Evolutionary conservation across 2,797 vertebrate genomes (phyloP).

Genomic region (Mus minutoides): DNA sequence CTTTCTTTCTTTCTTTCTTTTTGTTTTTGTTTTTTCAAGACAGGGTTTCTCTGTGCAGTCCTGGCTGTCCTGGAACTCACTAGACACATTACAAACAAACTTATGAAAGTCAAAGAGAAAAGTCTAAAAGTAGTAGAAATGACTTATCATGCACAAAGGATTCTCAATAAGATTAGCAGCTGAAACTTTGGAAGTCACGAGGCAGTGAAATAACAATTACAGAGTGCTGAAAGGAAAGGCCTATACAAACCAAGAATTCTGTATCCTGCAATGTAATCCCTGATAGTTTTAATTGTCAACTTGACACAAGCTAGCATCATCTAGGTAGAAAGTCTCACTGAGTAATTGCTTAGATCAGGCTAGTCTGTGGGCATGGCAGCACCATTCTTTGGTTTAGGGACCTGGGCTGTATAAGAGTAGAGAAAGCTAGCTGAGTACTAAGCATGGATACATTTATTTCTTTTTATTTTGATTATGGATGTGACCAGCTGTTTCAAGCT

Average conservation of each 20-base stretch:
- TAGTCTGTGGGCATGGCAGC: not conserved
- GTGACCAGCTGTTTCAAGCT: too few relatives aligned
- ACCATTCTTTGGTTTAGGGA: not conserved
- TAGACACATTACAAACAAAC: conserved; percentile 16
- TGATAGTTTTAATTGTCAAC: not conserved
- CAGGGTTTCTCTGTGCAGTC: too few relatives aligned
- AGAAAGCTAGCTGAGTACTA: not conserved
- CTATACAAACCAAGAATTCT: not conserved
- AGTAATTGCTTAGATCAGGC: not conserved
- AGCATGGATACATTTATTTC: too few relatives aligned
- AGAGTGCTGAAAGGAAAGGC: conserved; percentile 49
- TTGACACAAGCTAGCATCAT: not conserved
- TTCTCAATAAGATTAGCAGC: not conserved
- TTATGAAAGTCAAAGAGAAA: conserved; percentile 24
- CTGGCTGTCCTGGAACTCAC: too few relatives aligned
- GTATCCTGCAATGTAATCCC: not conserved
- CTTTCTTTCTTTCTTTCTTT: too few relatives aligned
- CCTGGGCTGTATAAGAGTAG: not conserved
- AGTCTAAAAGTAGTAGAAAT: conserved; percentile 16
- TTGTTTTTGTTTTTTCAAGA: too few relatives aligned
- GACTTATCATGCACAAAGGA: not conserved
- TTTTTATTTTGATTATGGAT: too few relatives aligned
- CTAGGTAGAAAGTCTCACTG: not conserved
- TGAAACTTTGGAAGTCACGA: conserved; percentile 23
- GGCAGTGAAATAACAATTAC: not conserved